phyloP scores from a whole-genome alignment of 2,797 vertebrate species.

The Monodelphis domestica region DNA sequence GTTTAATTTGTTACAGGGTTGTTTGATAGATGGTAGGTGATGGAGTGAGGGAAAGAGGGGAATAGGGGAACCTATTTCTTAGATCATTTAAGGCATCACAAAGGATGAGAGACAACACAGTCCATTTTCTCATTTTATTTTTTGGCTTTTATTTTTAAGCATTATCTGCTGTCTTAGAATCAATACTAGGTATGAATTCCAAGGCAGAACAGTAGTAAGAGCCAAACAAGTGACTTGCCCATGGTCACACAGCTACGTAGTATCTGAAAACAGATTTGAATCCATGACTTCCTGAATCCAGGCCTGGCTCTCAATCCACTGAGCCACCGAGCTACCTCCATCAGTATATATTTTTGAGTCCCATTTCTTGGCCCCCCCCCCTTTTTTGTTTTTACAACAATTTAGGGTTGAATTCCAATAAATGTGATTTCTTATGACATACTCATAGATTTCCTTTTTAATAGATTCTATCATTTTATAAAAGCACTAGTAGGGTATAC shows the following conservation, averaged over 20 bases:
- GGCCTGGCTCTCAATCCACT: no score
- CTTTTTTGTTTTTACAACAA: background rate
- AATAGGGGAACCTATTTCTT: conserved; percentile 26
- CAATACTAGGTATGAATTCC: no score
- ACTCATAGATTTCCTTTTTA: background rate
- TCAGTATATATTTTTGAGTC: background rate
- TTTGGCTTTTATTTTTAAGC: no score
- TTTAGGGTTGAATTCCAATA: background rate
- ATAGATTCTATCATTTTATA: background rate
- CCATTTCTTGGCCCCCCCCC: no score
- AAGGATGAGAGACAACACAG: background rate
- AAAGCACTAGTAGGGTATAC: background rate
- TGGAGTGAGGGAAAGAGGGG: no score
- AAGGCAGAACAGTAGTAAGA: no score
- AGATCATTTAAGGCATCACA: conserved; percentile 29
- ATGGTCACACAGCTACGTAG: no score
- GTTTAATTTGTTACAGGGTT: conserved; percentile 12
- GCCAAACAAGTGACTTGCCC: no score
- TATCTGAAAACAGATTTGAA: no score
- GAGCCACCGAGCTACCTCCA: no score
- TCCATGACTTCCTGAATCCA: no score
- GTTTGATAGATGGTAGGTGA: conserved; percentile 30
- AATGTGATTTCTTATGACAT: background rate
- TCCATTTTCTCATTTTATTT: background rate
- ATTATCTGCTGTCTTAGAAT: no score